Base-by-base conservation (phyloP, 2,888 invertebrate species). In the Spodoptera exigua region DNA sequence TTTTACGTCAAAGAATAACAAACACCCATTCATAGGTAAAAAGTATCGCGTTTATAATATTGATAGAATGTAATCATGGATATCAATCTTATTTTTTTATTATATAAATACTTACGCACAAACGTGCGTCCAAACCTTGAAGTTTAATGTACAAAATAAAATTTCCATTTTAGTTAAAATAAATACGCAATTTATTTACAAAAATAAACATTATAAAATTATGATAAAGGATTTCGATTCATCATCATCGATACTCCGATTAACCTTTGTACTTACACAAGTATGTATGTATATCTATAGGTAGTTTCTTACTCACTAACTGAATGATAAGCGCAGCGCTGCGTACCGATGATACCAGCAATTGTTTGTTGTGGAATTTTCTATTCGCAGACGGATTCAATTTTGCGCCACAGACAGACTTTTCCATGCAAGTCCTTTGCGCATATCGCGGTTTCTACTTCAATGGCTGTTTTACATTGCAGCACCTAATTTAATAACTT, bases 281-380 rank as follows among this genome's bases (percentile, higher is more conserved):
- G 45, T 2, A 36, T 11, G 51, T 18, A 40, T 27, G 7, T 27
- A 27, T 9, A 0, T 27, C 16, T 9, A 43, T 27, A 44, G 9
- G 11, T 39, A 49, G 43, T 43, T 47, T 48, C n/a, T 17, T 55
- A 73, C 37, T 56, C 39, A 45, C 13, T 49, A 16, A 14, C 48
- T 58, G 51, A 16, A 43, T 35, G 44, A 56, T 53, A 47, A 61
- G 27, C 47, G 47, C 56, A 10, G 34, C 13, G n/a, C 17, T 44
- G 37, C 16, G n/a, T 43, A 65, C 36, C 47, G 58, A 54, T 46
- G 35, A 60, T 36, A 61, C 44, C 36, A 58, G 51, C 45, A 69
- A 60, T 68, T 62, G 60, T 74, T 75, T 62, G 34, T 45, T 58
- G 61, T 65, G 76, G 65, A 71, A 74, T 49, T 60, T 71, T 71